These are phyloP conservation scores for Drosophila meridiana DNA, from an alignment of 2,888 invertebrate species.

Conservation along the genomic window DNA sequence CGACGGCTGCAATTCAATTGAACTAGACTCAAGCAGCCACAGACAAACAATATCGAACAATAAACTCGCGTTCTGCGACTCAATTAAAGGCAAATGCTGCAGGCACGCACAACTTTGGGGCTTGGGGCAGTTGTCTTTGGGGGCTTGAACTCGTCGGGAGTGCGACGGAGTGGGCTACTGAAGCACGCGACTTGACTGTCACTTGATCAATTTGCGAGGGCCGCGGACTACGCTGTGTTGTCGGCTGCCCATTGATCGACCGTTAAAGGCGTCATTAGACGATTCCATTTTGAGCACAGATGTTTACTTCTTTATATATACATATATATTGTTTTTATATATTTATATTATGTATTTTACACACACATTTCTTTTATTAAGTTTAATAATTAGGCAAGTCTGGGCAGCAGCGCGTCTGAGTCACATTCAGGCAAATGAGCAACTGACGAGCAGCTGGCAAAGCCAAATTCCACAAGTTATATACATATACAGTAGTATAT, in stretches of 20 bases:
- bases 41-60: slow-evolving; percentile 51
- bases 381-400: slow-evolving; percentile 16
- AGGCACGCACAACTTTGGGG: slow-evolving; percentile 46
- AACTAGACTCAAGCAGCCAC: slow-evolving; percentile 34
- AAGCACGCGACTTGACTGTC: slow-evolving; percentile 68
- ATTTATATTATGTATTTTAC: slow-evolving; percentile 1
- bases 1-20: slow-evolving; percentile 52
- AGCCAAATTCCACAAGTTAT: background rate
- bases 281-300: slow-evolving; percentile 9
- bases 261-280: slow-evolving; percentile 24
- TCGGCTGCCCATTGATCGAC: slow-evolving; percentile 27
- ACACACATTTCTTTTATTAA: slow-evolving; percentile 13
- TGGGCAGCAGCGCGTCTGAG: slow-evolving; percentile 21
- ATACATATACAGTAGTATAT: background rate
- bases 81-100: slow-evolving; percentile 77
- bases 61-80: slow-evolving; percentile 68
- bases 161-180: background rate
- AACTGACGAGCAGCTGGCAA: slow-evolving; percentile 29
- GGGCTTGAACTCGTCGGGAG: background rate
- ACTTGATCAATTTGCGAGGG: slow-evolving; percentile 64
- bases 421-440: slow-evolving; percentile 16
- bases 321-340: background rate
- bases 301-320: background rate
- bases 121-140: background rate
- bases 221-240: background rate